phyloP scores from a whole-genome alignment of 1,140 invertebrate genomes.

The Cotesia vestalis region DNA sequence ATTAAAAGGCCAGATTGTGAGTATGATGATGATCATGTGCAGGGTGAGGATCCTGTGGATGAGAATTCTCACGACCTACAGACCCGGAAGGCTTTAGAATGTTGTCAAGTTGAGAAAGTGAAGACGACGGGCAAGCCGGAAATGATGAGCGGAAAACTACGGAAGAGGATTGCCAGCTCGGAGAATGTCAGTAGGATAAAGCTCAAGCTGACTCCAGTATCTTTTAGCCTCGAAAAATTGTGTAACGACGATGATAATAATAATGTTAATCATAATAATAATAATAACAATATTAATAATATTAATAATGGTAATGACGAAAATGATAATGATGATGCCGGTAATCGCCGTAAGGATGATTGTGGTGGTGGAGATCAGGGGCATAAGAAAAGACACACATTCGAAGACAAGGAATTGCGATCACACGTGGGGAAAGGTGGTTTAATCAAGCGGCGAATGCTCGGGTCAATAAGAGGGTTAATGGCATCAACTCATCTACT shows the following conservation, averaged over 20 bases:
- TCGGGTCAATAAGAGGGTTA: constrained; percentile 60
- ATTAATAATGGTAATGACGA: constrained; percentile 10
- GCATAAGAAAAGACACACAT: too few species aligned
- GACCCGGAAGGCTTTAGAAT: constrained; percentile 25
- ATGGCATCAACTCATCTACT: constrained; percentile 61
- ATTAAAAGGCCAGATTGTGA: constrained; percentile 21
- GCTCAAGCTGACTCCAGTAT: constrained; percentile 45
- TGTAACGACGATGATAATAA: constrained; percentile 45
- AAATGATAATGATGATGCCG: not conserved
- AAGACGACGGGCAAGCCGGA: constrained; percentile 21
- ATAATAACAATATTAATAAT: not conserved
- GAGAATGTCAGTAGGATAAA: constrained; percentile 44
- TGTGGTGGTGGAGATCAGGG: not conserved
- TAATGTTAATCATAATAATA: constrained; percentile 27
- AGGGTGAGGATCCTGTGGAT: constrained; percentile 19
- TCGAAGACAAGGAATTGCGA: constrained; percentile 14
- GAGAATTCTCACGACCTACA: constrained; percentile 11
- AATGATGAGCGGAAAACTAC: constrained; percentile 22
- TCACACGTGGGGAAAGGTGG: constrained; percentile 48
- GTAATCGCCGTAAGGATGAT: not conserved
- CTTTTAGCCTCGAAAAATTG: constrained; percentile 54
- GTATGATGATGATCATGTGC: not conserved
- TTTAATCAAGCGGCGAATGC: constrained; percentile 59
- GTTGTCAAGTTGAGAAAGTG: constrained; percentile 24
- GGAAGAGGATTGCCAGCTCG: constrained; percentile 48